These are phyloP conservation scores for Plumapathes pennacea DNA, from an alignment of 92 coral and sea anemone genomes.

Conservation along the genomic window DNA sequence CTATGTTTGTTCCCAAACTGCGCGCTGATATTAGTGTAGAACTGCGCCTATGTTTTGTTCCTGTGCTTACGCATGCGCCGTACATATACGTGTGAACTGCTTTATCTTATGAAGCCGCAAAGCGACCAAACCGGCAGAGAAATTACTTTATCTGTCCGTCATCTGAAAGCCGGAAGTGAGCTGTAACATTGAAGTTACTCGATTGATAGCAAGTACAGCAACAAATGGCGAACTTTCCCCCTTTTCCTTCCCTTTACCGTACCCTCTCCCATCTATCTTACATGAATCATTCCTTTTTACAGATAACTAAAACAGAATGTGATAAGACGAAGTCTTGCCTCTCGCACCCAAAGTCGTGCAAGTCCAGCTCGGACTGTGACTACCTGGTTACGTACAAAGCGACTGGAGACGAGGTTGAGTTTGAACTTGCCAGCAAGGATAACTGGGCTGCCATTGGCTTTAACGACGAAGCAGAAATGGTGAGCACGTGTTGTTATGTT, in stretches of 20 bases:
- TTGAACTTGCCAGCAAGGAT: slow-evolving; percentile 57
- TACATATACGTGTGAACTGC: no score
- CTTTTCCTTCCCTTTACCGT: background rate
- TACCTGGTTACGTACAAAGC: slow-evolving; percentile 61
- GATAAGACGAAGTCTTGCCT: slow-evolving; percentile 45
- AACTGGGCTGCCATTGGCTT: slow-evolving; percentile 63
- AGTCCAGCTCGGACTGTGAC: slow-evolving; percentile 49
- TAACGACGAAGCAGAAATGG: slow-evolving; percentile 53
- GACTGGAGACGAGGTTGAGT: slow-evolving; percentile 20
- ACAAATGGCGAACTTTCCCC: background rate
- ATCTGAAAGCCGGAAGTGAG: no score
- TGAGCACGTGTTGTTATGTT: no score
- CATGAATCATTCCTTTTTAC: background rate
- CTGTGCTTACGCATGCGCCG: no score
- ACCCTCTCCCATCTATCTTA: background rate
- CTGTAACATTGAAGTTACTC: no score
- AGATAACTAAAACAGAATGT: slow-evolving; percentile 54
- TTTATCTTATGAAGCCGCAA: no score
- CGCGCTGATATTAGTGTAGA: no score
- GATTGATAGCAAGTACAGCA: no score
- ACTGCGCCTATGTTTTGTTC: no score
- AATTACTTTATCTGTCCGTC: no score
- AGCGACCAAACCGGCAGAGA: no score
- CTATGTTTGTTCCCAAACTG: no score
- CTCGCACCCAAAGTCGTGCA: slow-evolving; percentile 70